phyloP scores from a whole-genome alignment of 2,113 vertebrate species.

The Alligator mississippiensis region DNA sequence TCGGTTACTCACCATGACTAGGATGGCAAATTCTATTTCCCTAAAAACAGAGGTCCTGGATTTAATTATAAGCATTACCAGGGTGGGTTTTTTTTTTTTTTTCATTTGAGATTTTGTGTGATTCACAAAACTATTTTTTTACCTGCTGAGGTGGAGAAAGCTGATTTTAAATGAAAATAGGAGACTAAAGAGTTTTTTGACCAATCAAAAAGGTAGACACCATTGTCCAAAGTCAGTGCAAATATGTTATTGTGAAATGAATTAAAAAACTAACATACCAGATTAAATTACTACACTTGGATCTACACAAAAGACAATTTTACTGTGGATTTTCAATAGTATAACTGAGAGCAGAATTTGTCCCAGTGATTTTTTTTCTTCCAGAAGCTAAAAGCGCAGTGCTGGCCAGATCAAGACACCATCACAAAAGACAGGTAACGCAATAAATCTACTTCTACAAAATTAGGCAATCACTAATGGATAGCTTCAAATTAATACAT shows the following conservation, averaged over 20 bases:
- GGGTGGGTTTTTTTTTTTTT: not conserved
- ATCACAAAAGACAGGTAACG: not conserved
- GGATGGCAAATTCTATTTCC: not conserved
- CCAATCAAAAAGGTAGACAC: not conserved
- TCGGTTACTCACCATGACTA: not conserved
- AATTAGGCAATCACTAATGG: fast-evolving
- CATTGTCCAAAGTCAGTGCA: not conserved
- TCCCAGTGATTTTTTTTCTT: not conserved
- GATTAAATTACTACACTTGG: not conserved
- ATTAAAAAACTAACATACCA: not conserved
- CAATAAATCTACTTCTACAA: not conserved
- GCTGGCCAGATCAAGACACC: not conserved
- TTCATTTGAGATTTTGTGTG: not conserved
- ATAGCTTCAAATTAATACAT: fast-evolving
- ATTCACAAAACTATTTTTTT: not conserved
- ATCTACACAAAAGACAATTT: not conserved
- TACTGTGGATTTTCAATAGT: not conserved
- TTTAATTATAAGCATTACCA: not conserved
- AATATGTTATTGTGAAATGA: not conserved
- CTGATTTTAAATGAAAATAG: conserved; percentile 9
- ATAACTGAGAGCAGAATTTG: not conserved
- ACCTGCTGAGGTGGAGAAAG: not conserved
- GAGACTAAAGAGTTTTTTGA: not conserved
- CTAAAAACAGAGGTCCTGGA: not conserved
- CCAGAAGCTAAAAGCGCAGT: not conserved